Conservation (phyloP, 2,113 vertebrate genomes). For the Raphicerus campestris region DNA sequence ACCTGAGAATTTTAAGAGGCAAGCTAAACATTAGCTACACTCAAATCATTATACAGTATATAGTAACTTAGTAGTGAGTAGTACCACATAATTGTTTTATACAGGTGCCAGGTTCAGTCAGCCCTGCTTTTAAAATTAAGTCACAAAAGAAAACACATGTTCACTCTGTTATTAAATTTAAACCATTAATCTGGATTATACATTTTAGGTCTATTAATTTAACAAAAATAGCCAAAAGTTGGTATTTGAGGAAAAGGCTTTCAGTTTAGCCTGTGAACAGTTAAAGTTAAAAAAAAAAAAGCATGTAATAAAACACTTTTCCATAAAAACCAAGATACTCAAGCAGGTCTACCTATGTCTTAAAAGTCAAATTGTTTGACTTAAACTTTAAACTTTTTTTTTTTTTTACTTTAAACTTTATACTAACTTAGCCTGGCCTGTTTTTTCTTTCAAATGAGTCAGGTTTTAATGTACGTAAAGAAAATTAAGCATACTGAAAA, state of each 20-base stretch:
- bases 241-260: not conserved
- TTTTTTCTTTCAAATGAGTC: not conserved
- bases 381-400: constrained; percentile 4
- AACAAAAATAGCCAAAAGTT: not conserved
- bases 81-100: not conserved
- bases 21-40: not conserved
- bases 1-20: not conserved
- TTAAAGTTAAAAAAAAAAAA: not conserved
- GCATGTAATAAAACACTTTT: not conserved
- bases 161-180: not conserved
- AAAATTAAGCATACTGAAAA: not conserved
- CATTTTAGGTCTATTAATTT: not conserved
- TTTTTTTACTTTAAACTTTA: not conserved
- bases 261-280: not conserved
- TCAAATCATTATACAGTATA: not conserved
- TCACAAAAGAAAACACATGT: not conserved
- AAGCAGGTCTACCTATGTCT: not conserved
- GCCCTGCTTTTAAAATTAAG: constrained; percentile 21
- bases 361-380: not conserved
- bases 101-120: not conserved
- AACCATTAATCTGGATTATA: not conserved
- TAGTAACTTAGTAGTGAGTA: not conserved
- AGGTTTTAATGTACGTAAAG: not conserved
- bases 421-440: not conserved
- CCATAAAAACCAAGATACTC: not conserved